Percentiles rank a stretch among this genome's conserved stretches.
These are phyloP conservation scores for Xiphydria camelus DNA, from an alignment of 2,888 invertebrate species.

Conservation along the genomic window DNA sequence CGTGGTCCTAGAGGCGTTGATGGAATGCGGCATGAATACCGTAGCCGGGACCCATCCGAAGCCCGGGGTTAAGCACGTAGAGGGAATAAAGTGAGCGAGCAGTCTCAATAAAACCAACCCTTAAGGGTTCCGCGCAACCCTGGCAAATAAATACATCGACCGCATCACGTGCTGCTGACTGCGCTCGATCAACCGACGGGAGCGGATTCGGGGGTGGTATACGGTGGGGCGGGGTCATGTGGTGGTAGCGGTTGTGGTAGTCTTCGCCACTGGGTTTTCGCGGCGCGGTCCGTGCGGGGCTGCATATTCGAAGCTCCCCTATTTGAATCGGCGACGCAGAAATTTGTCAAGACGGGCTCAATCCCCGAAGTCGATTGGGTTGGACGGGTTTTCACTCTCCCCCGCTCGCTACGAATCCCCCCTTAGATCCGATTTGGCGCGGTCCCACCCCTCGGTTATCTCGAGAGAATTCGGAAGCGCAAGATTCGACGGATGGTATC, in stretches of 20 bases:
- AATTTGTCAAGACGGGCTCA: constrained; percentile 1
- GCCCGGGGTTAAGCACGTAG: constrained; percentile 13
- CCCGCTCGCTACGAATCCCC: neutral
- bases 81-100: constrained; percentile 25
- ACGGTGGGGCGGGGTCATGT: too few relatives aligned
- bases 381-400: neutral
- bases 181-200: constrained; percentile 15
- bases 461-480: neutral
- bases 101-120: constrained; percentile 39
- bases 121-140: constrained; percentile 30
- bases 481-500: too few relatives aligned
- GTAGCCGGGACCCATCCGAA: neutral
- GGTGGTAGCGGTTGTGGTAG: too few relatives aligned
- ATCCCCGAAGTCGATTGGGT: neutral
- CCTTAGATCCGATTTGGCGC: constrained; percentile 1
- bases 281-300: neutral
- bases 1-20: neutral
- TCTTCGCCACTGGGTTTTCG: neutral
- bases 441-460: neutral
- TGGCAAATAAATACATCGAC: constrained; percentile 38
- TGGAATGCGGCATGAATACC: neutral
- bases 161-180: constrained; percentile 28
- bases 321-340: neutral
- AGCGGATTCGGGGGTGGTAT: too few relatives aligned
- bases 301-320: neutral